Conservation (phyloP, 2,113 vertebrate species). For the Syngnathus floridae region DNA sequence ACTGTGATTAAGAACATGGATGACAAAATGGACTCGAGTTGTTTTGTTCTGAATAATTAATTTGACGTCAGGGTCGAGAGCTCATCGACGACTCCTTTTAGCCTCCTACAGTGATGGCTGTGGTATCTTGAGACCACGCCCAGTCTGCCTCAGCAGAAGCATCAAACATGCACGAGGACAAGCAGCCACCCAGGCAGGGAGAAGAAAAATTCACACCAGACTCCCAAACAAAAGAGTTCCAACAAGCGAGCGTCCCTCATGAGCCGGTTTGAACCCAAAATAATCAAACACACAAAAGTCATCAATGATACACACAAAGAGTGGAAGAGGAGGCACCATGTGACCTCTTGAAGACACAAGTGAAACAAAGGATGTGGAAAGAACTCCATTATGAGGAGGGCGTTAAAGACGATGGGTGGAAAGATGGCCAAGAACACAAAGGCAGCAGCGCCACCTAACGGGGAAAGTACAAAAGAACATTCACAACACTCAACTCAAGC, state of each 20-base stretch:
- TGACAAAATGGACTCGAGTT: no score
- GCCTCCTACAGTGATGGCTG: not conserved
- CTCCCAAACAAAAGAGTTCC: slow-evolving; percentile 25
- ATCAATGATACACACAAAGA: not conserved
- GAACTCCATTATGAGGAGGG: slow-evolving; percentile 18
- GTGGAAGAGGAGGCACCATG: slow-evolving; percentile 19
- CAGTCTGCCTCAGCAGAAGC: slow-evolving; percentile 40
- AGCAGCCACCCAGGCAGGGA: no score
- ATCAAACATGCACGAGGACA: slow-evolving; percentile 36
- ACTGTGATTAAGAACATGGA: no score
- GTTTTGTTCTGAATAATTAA: no score
- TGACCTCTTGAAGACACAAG: slow-evolving; percentile 33
- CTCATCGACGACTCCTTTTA: no score
- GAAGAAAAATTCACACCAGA: slow-evolving; percentile 17
- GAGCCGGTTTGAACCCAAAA: slow-evolving; percentile 12
- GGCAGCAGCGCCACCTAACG: slow-evolving; percentile 69
- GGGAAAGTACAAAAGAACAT: not conserved
- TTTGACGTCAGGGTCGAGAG: no score
- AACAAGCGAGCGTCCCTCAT: slow-evolving; percentile 7
- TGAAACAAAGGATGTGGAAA: slow-evolving; percentile 46
- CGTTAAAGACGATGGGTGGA: slow-evolving; percentile 31
- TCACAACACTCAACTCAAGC: not conserved
- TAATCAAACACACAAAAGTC: slow-evolving; percentile 30
- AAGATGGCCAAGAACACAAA: slow-evolving; percentile 36
- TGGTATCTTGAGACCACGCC: slow-evolving; percentile 53